These are phyloP conservation scores for Centroberyx gerrardi DNA, from an alignment of 2,797 vertebrate species.

Conservation along the genomic window DNA sequence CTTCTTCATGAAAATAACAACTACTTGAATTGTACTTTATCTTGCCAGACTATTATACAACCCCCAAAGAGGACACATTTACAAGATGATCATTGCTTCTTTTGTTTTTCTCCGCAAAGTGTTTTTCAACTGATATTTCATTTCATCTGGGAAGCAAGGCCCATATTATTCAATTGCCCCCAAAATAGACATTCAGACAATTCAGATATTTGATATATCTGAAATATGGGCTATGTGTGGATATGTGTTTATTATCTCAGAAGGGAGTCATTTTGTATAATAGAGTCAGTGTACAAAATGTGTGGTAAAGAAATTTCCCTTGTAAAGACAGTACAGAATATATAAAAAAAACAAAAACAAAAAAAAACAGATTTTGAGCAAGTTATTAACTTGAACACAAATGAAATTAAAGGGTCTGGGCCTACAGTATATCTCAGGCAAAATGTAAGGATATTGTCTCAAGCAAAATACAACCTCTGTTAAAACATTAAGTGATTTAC, in stretches of 20 bases:
- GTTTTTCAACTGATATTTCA: slow-evolving; percentile 13
- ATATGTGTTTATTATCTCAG: slow-evolving; percentile 40
- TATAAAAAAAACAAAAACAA: background rate
- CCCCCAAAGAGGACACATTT: background rate
- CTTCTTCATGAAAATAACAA: background rate
- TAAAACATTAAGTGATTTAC: slow-evolving; percentile 8
- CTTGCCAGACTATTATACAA: background rate
- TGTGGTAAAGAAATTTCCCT: background rate
- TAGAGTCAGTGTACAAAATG: background rate
- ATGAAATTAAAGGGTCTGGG: background rate
- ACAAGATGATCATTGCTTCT: background rate
- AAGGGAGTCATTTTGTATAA: slow-evolving; percentile 11
- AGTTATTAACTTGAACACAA: background rate
- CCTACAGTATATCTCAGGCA: background rate
- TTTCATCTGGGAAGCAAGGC: slow-evolving; percentile 38
- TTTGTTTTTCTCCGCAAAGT: slow-evolving; percentile 16
- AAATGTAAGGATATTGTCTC: background rate
- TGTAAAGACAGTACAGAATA: too few relatives aligned
- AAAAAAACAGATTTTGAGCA: background rate
- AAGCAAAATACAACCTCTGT: background rate
- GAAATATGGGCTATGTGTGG: slow-evolving; percentile 48
- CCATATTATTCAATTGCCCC: slow-evolving; percentile 16
- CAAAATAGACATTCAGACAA: slow-evolving; percentile 43
- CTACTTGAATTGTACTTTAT: background rate
- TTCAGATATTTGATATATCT: slow-evolving; percentile 29